Base-by-base conservation (phyloP, 2,113 vertebrate species). In the Martes martes region DNA sequence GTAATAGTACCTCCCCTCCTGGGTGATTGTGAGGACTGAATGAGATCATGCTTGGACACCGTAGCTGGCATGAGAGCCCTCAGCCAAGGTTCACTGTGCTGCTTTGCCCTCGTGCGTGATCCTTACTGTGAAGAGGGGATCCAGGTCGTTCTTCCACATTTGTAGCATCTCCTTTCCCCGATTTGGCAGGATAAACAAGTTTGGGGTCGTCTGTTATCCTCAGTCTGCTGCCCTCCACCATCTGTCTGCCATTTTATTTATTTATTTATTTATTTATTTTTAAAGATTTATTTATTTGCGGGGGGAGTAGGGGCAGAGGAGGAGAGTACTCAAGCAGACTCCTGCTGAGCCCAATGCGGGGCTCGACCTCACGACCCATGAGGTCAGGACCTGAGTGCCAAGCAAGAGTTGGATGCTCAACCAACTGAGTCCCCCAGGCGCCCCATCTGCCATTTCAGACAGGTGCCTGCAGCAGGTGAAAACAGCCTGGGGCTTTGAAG, bases 401-500 rank as follows among this genome's bases (percentile, higher is more conserved):
- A 10, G 16, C 18, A 21, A 69, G 33, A n/a, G 33, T 19, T 69
- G 16, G 33, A 8, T n/a, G 33, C 67, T n/a, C 67, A 69, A n/a
- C 67, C 16, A 69, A 4, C 67, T 69, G 33, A 69, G 33, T 33
- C 67, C 18, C 14, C 33, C 18, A 10, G 67, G 67, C 0, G 18
- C 33, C 67, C 33, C 67, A 45, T 10, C 47, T 63, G 80, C 92
- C 36, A 45, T 89, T 83, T 89, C 79, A 50, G 92, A n/a, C 61
- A 71, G 73, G 42, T 76, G 45, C 81, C 59, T 28, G 45, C 9
- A 74, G 69, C 45, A 39, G 78, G 69, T 76, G n/a, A 36, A 81
- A 71, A 10, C 28, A 63, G 86, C 55, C 63, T 28, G 21, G 36
- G 45, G 80, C 88, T 78, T 92, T 97, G 95, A 97, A 95, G 92